Evolutionary conservation across 2,113 vertebrate species (phyloP).

Genomic region (Oncorhynchus mykiss): DNA sequence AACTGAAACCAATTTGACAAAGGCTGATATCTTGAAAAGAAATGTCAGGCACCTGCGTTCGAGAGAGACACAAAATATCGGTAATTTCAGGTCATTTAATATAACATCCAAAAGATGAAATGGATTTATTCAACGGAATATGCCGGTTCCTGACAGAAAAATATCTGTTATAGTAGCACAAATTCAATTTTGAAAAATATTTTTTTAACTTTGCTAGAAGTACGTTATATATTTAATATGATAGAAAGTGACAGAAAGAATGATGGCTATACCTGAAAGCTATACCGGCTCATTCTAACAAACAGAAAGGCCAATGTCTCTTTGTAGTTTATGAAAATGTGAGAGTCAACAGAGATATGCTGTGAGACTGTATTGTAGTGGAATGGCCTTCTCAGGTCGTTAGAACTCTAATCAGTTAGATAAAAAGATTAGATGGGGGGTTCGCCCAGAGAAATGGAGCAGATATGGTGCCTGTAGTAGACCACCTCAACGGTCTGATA

Average conservation of each 20-base stretch:
- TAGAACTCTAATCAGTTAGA: slow-evolving; percentile 11
- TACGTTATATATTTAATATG: too few species aligned
- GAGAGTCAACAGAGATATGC: not conserved
- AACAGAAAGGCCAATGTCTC: not conserved
- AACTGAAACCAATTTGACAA: slow-evolving; percentile 62
- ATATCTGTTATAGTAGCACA: not conserved
- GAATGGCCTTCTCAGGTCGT: not conserved
- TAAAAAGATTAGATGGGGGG: slow-evolving; percentile 1
- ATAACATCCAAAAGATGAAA: not conserved
- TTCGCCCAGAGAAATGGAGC: not conserved
- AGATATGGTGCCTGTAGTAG: too few species aligned
- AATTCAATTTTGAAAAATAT: not conserved
- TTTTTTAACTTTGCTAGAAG: not conserved
- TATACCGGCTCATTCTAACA: not conserved
- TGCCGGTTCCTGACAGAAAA: not conserved
- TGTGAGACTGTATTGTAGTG: not conserved
- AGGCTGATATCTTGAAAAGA: slow-evolving; percentile 36
- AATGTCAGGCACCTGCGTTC: slow-evolving; percentile 11
- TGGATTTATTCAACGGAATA: not conserved
- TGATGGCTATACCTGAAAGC: not conserved
- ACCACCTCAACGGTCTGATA: too few species aligned
- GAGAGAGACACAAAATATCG: not conserved
- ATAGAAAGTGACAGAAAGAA: too few species aligned
- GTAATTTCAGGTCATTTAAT: not conserved
- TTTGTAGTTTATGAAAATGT: not conserved